Base-by-base conservation (phyloP, 1,140 invertebrate species). In the Lasaia peninsularis region DNA sequence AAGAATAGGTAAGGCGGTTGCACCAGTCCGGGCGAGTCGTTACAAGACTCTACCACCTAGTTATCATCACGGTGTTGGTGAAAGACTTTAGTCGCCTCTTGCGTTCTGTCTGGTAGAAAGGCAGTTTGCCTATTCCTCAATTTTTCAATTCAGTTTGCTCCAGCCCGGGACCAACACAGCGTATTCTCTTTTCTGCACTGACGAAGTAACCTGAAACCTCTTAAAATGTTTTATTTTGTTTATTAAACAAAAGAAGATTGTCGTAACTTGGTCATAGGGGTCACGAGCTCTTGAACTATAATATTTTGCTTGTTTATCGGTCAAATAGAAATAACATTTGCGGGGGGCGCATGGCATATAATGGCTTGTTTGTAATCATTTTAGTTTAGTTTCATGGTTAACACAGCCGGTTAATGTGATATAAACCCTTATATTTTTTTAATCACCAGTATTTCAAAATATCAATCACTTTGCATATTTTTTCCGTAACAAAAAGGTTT, bases 301-400 rank as follows among this genome's bases (percentile, higher is more conserved):
- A 51, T 58, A 32, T 24, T 58, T 28, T 28, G 50, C 37, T 40
- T 18, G 21, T 35, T 58, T 58, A 58, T 58, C 57, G 31, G n/a
- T 40, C 32, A 55, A 40, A 40, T 55, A 35, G 35, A 31, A 40
- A 58, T 58, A 56, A 55, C 16, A 52, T 56, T 56, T 34, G 57
- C 35, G 37, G 21, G n/a, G 35, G 32, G 24, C 40, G 20, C 40
- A 16, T 40, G 50, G 24, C 8, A 28, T 14, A 59, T 59, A 52
- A 52, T 40, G 12, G 49, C 50, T 35, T 40, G 57, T 21, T 37
- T 20, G 21, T 20, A 32, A 51, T 16, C 1, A 2, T 10, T 12
- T 50, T 40, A 7, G 34, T 35, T 58, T 58, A 52, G 56, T 58
- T 58, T 5, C 18, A 44, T 44, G 9, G 10, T 20, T 18, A 5